A percentile compares a stretch with the other conserved stretches of the same genome.
Conservation (phyloP, 2,797 vertebrate genomes). For the Rhynchotus rufescens region DNA sequence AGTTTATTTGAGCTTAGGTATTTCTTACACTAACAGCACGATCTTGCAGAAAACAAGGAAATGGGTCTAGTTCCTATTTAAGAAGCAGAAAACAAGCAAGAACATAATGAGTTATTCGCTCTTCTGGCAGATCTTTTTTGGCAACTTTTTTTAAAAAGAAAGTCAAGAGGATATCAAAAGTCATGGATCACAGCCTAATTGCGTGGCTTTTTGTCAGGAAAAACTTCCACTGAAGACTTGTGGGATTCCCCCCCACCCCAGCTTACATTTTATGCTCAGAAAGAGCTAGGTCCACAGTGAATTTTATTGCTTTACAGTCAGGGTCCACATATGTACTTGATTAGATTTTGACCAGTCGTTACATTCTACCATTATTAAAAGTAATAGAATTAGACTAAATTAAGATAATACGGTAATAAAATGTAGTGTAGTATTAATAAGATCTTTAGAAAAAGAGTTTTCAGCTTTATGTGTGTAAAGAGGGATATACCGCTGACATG, state of each 20-base stretch:
- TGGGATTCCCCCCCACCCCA: not conserved
- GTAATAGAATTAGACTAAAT: conserved; percentile 34
- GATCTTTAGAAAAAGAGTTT: conserved; percentile 22
- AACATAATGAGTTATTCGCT: conserved; percentile 1
- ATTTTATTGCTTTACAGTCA: conserved; percentile 23
- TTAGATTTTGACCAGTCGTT: conserved; percentile 51
- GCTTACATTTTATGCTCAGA: not conserved
- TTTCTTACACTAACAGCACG: not conserved
- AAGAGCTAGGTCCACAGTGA: not conserved
- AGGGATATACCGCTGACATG: not conserved
- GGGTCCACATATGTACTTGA: conserved; percentile 56
- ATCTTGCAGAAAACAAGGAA: conserved; percentile 16
- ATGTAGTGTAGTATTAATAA: not conserved
- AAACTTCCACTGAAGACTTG: conserved; percentile 22
- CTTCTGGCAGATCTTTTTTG: conserved; percentile 24
- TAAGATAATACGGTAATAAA: not conserved
- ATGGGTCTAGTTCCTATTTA: conserved; percentile 7
- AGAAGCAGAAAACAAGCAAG: not conserved
- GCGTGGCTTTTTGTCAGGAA: conserved; percentile 49
- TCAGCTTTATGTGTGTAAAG: not conserved
- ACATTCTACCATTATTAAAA: conserved; percentile 30
- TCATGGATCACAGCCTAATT: conserved; percentile 47
- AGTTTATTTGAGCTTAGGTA: conserved; percentile 50
- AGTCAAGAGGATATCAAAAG: conserved; percentile 41
- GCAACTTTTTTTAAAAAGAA: not conserved